Conservation (phyloP, 2,888 invertebrate species). For the Criorhina ranunculi region DNA sequence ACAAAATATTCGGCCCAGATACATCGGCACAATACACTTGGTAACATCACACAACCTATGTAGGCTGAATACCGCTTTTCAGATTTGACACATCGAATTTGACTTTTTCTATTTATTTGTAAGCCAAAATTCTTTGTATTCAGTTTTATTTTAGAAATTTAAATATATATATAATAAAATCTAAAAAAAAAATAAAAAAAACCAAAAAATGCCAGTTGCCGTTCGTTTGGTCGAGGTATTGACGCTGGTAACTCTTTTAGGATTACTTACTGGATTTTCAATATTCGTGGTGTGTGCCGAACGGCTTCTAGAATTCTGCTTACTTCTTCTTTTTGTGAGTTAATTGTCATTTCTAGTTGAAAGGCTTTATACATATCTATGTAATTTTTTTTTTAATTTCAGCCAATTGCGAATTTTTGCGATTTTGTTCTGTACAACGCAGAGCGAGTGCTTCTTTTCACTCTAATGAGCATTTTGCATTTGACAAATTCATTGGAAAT, state of each 20-base stretch:
- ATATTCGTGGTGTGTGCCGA: slow-evolving; percentile 65
- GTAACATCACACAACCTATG: slow-evolving; percentile 5
- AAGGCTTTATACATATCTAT: not conserved
- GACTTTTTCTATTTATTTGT: slow-evolving; percentile 1
- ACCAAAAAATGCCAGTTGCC: slow-evolving; percentile 73
- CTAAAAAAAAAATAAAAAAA: slow-evolving; percentile 41
- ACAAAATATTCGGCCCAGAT: not conserved
- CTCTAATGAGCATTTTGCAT: slow-evolving; percentile 53
- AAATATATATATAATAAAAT: slow-evolving; percentile 6
- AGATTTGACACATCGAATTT: not conserved
- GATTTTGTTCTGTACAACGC: slow-evolving; percentile 33
- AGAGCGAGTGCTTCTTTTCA: slow-evolving; percentile 51
- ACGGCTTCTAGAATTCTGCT: slow-evolving; percentile 35
- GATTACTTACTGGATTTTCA: slow-evolving; percentile 70
- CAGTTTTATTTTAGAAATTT: not conserved
- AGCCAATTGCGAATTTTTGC: slow-evolving; percentile 56
- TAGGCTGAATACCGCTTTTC: not conserved
- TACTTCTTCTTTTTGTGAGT: slow-evolving; percentile 64
- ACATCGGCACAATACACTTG: not conserved
- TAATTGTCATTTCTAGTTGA: not conserved
- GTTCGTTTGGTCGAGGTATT: slow-evolving; percentile 76
- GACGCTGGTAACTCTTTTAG: slow-evolving; percentile 67
- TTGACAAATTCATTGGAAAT: slow-evolving; percentile 53
- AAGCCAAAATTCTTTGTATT: slow-evolving; percentile 18
- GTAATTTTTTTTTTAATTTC: slow-evolving; percentile 6